A percentile compares a stretch with the other conserved stretches of the same genome.
These are phyloP conservation scores for Zeuzera pyrina DNA, from an alignment of 2,888 invertebrate species.

Conservation along the genomic window DNA sequence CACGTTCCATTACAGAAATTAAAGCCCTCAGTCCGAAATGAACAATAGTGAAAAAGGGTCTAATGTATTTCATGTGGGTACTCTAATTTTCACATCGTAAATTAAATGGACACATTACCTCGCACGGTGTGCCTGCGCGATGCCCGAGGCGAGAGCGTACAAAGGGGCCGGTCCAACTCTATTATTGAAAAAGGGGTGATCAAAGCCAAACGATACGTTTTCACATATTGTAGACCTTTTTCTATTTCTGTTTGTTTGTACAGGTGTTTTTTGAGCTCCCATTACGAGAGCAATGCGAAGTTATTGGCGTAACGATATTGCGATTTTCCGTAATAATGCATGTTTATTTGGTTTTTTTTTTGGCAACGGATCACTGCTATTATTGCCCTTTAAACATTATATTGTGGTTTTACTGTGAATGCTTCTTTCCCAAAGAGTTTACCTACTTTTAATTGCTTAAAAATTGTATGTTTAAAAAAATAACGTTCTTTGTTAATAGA, in stretches of 20 bases:
- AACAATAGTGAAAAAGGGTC: conserved; percentile 32
- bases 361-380: too few relatives aligned
- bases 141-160: conserved; percentile 40
- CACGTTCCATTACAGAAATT: conserved; percentile 13
- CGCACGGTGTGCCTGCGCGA: conserved; percentile 20
- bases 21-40: conserved; percentile 17
- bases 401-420: too few relatives aligned
- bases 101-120: conserved; percentile 59
- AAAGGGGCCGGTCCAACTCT: conserved; percentile 45
- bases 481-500: too few relatives aligned
- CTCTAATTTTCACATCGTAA: conserved; percentile 39
- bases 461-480: too few relatives aligned
- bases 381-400: too few relatives aligned
- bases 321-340: too few relatives aligned
- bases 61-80: conserved; percentile 14
- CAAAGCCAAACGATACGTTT: conserved; percentile 61
- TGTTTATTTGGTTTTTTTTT: too few relatives aligned
- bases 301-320: too few relatives aligned
- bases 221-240: conserved; percentile 49
- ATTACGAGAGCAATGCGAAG: conserved; percentile 33
- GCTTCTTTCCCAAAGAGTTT: too few relatives aligned
- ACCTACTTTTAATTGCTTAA: too few relatives aligned
- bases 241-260: conserved; percentile 42
- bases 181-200: conserved; percentile 69
- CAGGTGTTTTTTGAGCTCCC: conserved; percentile 41